Evolutionary conservation across 2,888 invertebrate genomes (phyloP).

Genomic region (Tenthredo notha): DNA sequence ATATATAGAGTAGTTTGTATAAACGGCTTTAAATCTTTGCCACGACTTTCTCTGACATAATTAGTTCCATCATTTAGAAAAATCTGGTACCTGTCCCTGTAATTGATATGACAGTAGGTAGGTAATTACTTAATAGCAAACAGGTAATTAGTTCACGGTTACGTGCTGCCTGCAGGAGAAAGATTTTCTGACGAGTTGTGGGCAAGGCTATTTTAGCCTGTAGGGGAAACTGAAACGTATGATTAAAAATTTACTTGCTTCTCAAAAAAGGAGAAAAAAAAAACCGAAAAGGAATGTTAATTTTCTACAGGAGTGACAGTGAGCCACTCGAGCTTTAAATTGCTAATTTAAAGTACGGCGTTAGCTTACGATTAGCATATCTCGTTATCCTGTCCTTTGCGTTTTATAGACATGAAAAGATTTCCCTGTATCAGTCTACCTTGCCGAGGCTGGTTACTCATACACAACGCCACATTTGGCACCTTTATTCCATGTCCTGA

Average conservation of each 20-base stretch:
- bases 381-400: slow-evolving; percentile 21
- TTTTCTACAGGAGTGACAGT: background rate
- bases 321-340: slow-evolving; percentile 15
- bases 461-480: slow-evolving; percentile 45
- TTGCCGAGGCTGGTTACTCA: slow-evolving; percentile 43
- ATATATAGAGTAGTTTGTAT: background rate
- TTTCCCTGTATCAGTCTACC: slow-evolving; percentile 44
- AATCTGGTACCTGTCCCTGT: slow-evolving; percentile 24
- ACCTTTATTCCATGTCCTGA: slow-evolving; percentile 50
- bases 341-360: slow-evolving; percentile 26
- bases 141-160: slow-evolving; percentile 43
- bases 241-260: background rate
- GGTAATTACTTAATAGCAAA: slow-evolving; percentile 41
- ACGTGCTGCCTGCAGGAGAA: background rate
- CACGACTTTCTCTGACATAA: slow-evolving; percentile 39
- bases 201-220: slow-evolving; percentile 1
- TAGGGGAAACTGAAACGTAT: background rate
- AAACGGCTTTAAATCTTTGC: slow-evolving; percentile 25
- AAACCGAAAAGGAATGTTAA: background rate
- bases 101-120: slow-evolving; percentile 32
- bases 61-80: slow-evolving; percentile 35
- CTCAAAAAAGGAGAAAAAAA: background rate
- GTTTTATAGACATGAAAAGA: slow-evolving; percentile 15
- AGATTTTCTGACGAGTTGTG: slow-evolving; percentile 23
- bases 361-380: slow-evolving; percentile 35